Percentiles rank a stretch among this genome's conserved stretches.
phyloP scores from a whole-genome alignment of 2,113 vertebrate species.

The Vulpes ferrilata region DNA sequence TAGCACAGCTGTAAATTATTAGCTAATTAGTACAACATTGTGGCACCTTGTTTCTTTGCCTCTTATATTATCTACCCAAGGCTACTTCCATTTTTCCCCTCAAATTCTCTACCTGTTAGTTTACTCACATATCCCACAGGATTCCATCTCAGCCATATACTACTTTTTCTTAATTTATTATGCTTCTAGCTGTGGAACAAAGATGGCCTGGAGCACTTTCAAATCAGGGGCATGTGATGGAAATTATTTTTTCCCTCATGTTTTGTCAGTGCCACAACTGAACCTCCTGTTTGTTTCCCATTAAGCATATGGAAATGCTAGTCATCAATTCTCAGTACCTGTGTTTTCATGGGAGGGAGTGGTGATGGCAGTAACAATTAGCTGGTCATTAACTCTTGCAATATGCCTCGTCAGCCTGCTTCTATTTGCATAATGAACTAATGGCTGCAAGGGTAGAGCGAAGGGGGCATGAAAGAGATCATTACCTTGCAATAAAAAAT shows the following conservation, averaged over 20 bases:
- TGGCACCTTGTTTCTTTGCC: neutral
- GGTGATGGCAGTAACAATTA: neutral
- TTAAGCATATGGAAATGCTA: slow-evolving; percentile 50
- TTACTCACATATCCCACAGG: slow-evolving; percentile 74
- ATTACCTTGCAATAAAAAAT: slow-evolving; percentile 25
- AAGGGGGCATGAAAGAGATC: neutral
- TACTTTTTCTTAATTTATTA: slow-evolving; percentile 81
- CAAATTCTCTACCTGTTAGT: slow-evolving; percentile 73
- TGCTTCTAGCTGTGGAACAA: slow-evolving; percentile 70
- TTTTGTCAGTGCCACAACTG: slow-evolving; percentile 60
- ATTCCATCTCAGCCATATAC: slow-evolving; percentile 70
- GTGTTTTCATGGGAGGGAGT: neutral
- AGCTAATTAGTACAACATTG: neutral
- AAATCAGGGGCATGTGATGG: slow-evolving; percentile 50
- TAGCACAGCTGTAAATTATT: neutral
- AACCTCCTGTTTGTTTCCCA: slow-evolving; percentile 45
- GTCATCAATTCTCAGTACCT: neutral
- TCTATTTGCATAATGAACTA: neutral
- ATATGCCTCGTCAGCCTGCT: neutral
- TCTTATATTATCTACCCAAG: neutral
- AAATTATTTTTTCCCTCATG: slow-evolving; percentile 56
- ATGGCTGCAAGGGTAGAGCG: neutral
- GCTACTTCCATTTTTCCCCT: neutral
- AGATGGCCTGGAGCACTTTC: slow-evolving; percentile 76
- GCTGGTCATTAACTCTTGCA: neutral